A percentile compares a stretch with the other conserved stretches of the same genome.
Conservation (phyloP, 2,888 invertebrate genomes). For the Girardia tigrina region DNA sequence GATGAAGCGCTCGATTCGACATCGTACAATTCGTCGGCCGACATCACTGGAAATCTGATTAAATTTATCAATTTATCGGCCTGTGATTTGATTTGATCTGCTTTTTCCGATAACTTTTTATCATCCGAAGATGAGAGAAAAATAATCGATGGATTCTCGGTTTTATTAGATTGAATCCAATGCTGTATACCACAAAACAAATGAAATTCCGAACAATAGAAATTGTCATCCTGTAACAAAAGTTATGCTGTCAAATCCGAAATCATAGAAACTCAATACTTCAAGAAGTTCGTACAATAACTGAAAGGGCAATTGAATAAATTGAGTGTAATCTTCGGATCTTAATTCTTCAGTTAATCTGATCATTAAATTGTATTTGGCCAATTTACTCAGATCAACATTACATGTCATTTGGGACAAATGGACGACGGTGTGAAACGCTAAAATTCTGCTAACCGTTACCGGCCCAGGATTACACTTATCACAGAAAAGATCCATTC, state of each 20-base stretch:
- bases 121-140: not conserved
- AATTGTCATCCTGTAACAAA: not conserved
- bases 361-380: conserved; percentile 15
- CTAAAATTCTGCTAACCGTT: conserved; percentile 1
- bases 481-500: conserved; percentile 9
- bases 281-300: not conserved
- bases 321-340: not conserved
- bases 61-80: not conserved
- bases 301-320: conserved; percentile 14
- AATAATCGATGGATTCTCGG: not conserved
- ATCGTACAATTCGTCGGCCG: conserved; percentile 5
- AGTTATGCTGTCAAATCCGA: too few species aligned
- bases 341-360: not conserved
- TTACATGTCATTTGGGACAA: conserved; percentile 12
- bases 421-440: not conserved
- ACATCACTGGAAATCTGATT: conserved; percentile 1
- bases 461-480: not conserved
- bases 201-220: not conserved
- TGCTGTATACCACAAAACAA: conserved; percentile 9
- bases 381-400: conserved; percentile 1
- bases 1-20: not conserved
- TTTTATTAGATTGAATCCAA: conserved; percentile 5
- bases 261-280: too few species aligned
- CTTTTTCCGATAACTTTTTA: not conserved
- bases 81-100: not conserved